Percentiles rank a stretch among this genome's conserved stretches.
These are phyloP conservation scores for Sinocyclocheilus rhinocerous DNA, from an alignment of 2,113 vertebrate genomes.

Conservation along the genomic window DNA sequence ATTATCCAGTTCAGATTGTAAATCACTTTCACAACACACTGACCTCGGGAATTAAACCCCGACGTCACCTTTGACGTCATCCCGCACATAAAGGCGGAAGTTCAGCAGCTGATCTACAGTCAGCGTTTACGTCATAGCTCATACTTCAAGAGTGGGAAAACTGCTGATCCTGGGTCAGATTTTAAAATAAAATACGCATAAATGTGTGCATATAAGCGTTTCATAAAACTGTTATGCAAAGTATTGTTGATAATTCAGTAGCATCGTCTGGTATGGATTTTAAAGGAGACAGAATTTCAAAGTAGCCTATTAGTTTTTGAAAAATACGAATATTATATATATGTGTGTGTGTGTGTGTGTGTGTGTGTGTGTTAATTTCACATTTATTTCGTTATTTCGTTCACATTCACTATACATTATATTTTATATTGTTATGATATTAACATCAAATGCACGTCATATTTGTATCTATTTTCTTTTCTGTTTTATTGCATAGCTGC, in stretches of 20 bases:
- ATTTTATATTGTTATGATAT: neutral
- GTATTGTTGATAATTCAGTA: neutral
- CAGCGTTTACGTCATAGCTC: neutral
- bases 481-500: too few species aligned
- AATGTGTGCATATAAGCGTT: neutral
- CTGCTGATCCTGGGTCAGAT: conserved; percentile 40
- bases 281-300: neutral
- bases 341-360: too few species aligned
- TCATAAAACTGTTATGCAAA: neutral
- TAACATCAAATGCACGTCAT: neutral
- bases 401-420: too few species aligned
- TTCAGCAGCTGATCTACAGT: conserved; percentile 28
- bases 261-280: too few species aligned
- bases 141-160: neutral
- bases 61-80: conserved; percentile 1
- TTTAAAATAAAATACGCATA: neutral
- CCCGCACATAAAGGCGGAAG: neutral
- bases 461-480: neutral
- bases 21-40: neutral
- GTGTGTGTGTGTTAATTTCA: too few species aligned
- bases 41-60: neutral
- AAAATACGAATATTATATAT: too few species aligned
- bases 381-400: too few species aligned
- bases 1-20: too few species aligned
- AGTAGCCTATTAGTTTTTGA: too few species aligned